These are phyloP conservation scores for Saccostrea cuccullata DNA, from an alignment of 1,140 invertebrate species.

Conservation along the genomic window DNA sequence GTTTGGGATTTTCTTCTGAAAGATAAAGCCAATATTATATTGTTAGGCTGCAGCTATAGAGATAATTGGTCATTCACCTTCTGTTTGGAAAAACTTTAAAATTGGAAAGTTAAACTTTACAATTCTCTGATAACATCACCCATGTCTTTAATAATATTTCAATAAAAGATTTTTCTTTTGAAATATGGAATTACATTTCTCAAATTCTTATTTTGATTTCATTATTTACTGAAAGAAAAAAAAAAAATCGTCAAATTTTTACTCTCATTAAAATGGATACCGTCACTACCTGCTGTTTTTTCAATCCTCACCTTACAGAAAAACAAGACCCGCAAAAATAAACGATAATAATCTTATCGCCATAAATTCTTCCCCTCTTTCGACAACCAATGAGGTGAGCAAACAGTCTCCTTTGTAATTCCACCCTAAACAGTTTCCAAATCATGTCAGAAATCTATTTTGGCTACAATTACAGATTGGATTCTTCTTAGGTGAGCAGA, in stretches of 20 bases:
- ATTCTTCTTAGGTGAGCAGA: conserved; percentile 14
- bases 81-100: conserved; percentile 14
- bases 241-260: not conserved
- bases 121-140: not conserved
- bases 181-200: conserved; percentile 10
- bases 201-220: conserved; percentile 19
- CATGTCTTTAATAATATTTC: not conserved
- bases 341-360: conserved; percentile 28
- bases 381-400: conserved; percentile 23
- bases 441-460: conserved; percentile 38
- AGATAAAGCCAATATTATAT: not conserved
- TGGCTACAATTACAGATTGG: conserved; percentile 26
- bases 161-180: conserved; percentile 7
- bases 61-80: conserved; percentile 8
- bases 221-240: not conserved
- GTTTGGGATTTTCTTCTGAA: not conserved
- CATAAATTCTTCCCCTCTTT: conserved; percentile 20
- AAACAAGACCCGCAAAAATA: conserved; percentile 1
- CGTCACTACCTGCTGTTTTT: not conserved
- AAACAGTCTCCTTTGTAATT: conserved; percentile 28
- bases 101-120: not conserved
- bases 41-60: not conserved
- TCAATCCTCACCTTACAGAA: not conserved
- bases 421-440: conserved; percentile 30
- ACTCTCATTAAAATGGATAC: not conserved